Conservation (phyloP, 2,113 vertebrate species). For the Alosa alosa region DNA sequence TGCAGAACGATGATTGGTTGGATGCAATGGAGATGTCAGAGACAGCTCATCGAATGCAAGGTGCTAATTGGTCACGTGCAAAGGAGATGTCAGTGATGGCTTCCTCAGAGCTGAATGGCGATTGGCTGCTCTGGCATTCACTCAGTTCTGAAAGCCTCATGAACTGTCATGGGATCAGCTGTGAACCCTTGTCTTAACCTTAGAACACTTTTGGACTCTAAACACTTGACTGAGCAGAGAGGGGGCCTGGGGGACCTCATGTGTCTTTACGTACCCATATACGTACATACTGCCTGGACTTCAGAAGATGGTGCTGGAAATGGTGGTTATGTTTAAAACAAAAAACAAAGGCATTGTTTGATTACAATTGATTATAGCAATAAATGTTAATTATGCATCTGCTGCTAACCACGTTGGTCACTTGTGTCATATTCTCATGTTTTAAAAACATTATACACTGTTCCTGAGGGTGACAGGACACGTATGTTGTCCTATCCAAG, state of each 20-base stretch:
- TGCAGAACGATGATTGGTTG: neutral
- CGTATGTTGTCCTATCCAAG: neutral
- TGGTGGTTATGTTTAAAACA: constrained; percentile 50
- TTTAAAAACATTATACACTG: neutral
- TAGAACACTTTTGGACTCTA: neutral
- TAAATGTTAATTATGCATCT: constrained; percentile 76
- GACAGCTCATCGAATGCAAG: neutral
- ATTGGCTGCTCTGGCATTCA: neutral
- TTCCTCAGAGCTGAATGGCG: neutral
- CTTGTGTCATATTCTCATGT: constrained; percentile 44
- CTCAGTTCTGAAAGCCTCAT: neutral
- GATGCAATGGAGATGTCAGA: neutral
- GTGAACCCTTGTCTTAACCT: constrained; percentile 2
- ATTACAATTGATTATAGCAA: constrained; percentile 72
- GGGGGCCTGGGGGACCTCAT: neutral
- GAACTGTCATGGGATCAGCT: neutral
- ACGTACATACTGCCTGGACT: constrained; percentile 51
- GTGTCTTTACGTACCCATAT: constrained; percentile 29
- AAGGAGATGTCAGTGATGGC: neutral
- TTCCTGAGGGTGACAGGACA: neutral
- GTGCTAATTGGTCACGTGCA: neutral
- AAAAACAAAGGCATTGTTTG: constrained; percentile 38
- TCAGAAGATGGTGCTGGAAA: constrained; percentile 55
- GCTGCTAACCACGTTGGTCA: constrained; percentile 60
- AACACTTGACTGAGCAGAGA: neutral